These are phyloP conservation scores for Pedetes capensis DNA, from an alignment of 2,113 vertebrate species.

Conservation along the genomic window DNA sequence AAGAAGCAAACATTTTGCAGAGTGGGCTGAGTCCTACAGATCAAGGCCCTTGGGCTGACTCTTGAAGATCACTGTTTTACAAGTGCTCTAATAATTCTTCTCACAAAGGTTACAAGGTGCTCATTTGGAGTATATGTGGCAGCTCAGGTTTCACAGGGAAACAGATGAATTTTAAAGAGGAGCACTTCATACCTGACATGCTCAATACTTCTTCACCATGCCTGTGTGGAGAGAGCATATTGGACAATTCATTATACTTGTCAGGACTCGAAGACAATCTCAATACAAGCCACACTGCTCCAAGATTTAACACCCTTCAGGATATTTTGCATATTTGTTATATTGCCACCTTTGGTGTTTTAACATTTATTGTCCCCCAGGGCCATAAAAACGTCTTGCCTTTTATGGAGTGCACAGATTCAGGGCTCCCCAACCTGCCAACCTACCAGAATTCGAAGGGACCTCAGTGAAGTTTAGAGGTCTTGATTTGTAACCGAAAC, in stretches of 20 bases:
- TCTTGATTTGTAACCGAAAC: slow-evolving; percentile 47
- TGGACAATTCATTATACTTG: slow-evolving; percentile 33
- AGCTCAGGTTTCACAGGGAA: slow-evolving; percentile 21
- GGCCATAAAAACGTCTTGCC: slow-evolving; percentile 59
- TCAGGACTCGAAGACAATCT: slow-evolving; percentile 42
- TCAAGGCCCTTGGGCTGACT: neutral
- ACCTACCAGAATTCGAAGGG: neutral
- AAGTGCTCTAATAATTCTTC: neutral
- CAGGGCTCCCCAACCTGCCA: neutral
- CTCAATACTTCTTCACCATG: neutral
- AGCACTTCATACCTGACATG: neutral
- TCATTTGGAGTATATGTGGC: neutral
- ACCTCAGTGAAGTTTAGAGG: neutral
- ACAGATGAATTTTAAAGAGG: slow-evolving; percentile 19
- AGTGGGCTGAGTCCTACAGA: neutral
- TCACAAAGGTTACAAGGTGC: neutral
- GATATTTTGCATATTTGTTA: slow-evolving; percentile 68
- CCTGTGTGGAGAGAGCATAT: neutral
- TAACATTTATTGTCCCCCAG: slow-evolving; percentile 65
- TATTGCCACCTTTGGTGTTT: slow-evolving; percentile 69
- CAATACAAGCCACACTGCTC: neutral
- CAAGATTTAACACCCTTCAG: slow-evolving; percentile 61
- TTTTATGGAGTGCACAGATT: slow-evolving; percentile 58
- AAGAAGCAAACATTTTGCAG: neutral
- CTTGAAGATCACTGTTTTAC: neutral